Evolutionary conservation across 92 coral and sea anemone species (phyloP), one percentile per base, ranked within the genome.

Genomic region (Scolanthus callimorphus): DNA sequence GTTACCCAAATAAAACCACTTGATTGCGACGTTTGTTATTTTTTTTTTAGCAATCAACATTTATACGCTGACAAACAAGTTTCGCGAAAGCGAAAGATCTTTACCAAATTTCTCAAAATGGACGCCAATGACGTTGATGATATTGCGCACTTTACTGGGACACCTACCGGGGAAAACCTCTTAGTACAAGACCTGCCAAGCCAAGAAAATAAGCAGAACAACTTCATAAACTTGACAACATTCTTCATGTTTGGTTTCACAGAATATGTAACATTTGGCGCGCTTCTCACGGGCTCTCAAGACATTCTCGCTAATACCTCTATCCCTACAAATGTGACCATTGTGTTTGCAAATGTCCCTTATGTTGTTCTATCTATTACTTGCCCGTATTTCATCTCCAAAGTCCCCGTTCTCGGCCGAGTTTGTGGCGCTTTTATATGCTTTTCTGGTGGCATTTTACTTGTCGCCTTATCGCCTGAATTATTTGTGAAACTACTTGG

Each of bases 211-310:
- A 46, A 19, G 17, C 4, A 46, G 22, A 21, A 46, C 4, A 46
- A 46, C 8, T 4, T 11, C 17, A 46, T 46, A 4, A 19, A 19
- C 17, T 9, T 46, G 12, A 11, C 24, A 9, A 30, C 59, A 3
- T 52, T 52, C 34, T 52, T 22, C 24, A 22, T 52, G 59, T 27
- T 52, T 25, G 59, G 59, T 19, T 52, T 52, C 9, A 4, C 31
- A 3, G 30, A 22, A 12, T 22, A 22, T 11, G 59, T 24, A 22
- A 9, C 29, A 10, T 22, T 9, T 24, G 59, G 30, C 3, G 20
- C 34, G 6, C 12, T 22, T 4, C 3, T 52, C 12, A 22, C 59
- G 11, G 59, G 17, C 34, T 4, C 59, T 3, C 29, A 52, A 19
- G 59, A 52, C 19, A 52, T 52, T 52, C 34, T 52, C 17, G 29